A percentile compares a stretch with the other conserved stretches of the same genome.
phyloP scores from a whole-genome alignment of 1,140 invertebrate genomes.

The Drosophila pandora region DNA sequence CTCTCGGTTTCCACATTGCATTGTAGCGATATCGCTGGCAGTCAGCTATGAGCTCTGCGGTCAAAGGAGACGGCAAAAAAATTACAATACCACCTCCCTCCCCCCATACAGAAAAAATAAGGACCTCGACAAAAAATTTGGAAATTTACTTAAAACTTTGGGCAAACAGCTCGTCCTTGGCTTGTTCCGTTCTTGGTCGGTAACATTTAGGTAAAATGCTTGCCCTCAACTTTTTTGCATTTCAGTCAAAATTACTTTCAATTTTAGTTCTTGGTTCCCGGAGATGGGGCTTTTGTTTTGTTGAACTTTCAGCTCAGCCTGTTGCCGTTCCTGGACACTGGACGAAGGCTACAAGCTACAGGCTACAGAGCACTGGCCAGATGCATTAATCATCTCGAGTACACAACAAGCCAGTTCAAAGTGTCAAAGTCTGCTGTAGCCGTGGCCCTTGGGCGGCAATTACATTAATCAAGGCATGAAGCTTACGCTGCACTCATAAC shows the following conservation, averaged over 20 bases:
- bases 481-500: constrained; percentile 53
- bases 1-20: constrained; percentile 38
- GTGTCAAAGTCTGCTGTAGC: constrained; percentile 43
- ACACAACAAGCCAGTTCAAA: constrained; percentile 45
- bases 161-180: constrained; percentile 56
- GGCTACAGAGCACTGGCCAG: not conserved
- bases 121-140: constrained; percentile 14
- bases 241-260: constrained; percentile 43
- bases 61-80: constrained; percentile 16
- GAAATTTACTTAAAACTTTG: constrained; percentile 75
- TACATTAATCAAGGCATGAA: constrained; percentile 74
- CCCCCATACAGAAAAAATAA: constrained; percentile 12
- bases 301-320: constrained; percentile 29
- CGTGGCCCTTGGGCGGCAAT: constrained; percentile 57
- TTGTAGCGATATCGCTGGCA: constrained; percentile 54
- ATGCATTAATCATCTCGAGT: constrained; percentile 70
- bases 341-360: not conserved
- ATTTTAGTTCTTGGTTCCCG: constrained; percentile 29
- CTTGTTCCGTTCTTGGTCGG: not conserved
- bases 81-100: not conserved
- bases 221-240: constrained; percentile 20
- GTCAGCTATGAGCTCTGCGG: constrained; percentile 29
- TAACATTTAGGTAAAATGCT: constrained; percentile 21
- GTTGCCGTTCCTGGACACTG: constrained; percentile 13
- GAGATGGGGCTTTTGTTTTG: constrained; percentile 1